Conservation (phyloP, 1,140 invertebrate species). For the Ceratitis capitata region DNA sequence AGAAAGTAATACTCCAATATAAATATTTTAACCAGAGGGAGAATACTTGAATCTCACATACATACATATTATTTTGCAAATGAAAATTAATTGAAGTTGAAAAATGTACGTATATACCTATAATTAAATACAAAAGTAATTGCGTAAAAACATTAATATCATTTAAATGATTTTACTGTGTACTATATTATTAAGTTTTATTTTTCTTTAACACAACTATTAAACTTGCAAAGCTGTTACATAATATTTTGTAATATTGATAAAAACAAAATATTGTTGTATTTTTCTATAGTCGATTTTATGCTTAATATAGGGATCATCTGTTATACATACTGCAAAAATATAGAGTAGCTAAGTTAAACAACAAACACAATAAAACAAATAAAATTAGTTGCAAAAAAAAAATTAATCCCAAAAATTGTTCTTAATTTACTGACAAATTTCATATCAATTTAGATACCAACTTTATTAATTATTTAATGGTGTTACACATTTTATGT, state of each 20-base stretch:
- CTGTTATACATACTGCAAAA: slow-evolving; percentile 7
- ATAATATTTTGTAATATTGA: too few species aligned
- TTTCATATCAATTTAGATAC: neutral
- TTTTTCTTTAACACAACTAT: neutral
- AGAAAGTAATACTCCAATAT: neutral
- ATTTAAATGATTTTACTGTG: neutral
- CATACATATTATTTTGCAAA: neutral
- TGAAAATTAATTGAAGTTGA: neutral
- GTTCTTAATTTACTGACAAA: neutral
- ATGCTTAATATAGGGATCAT: slow-evolving; percentile 17
- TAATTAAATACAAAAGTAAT: too few species aligned
- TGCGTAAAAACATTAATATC: neutral
- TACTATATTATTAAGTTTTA: neutral
- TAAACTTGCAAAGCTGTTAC: neutral
- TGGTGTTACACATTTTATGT: neutral
- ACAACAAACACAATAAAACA: neutral
- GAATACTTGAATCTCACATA: neutral
- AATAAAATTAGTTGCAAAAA: neutral
- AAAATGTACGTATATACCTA: neutral
- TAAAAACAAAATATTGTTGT: neutral
- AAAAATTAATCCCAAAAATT: neutral
- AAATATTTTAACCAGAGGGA: neutral
- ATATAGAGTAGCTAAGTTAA: neutral
- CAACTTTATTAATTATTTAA: neutral
- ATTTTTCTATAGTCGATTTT: slow-evolving; percentile 3